These are phyloP conservation scores for Torymus texanus DNA, from an alignment of 2,888 invertebrate species.

Conservation along the genomic window DNA sequence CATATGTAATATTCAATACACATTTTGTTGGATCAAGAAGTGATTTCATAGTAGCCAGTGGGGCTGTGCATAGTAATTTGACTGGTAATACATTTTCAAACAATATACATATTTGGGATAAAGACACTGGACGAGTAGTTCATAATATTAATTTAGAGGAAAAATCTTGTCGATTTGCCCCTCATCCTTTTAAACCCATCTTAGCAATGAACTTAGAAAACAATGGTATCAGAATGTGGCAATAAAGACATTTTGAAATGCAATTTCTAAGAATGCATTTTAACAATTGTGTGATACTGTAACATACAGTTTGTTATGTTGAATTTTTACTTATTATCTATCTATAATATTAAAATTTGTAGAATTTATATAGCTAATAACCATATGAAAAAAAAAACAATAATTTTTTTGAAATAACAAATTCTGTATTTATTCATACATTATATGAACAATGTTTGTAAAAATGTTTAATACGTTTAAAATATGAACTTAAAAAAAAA, in stretches of 20 bases:
- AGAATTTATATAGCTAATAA: too few species aligned
- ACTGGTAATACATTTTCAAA: slow-evolving; percentile 5
- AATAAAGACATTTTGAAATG: slow-evolving; percentile 10
- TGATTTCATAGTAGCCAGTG: slow-evolving; percentile 38
- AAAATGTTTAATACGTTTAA: too few species aligned
- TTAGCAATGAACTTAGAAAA: slow-evolving; percentile 38
- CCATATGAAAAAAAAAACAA: too few species aligned
- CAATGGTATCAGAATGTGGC: slow-evolving; percentile 30
- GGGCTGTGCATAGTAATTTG: slow-evolving; percentile 11
- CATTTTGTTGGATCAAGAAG: slow-evolving; percentile 38
- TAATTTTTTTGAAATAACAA: too few species aligned
- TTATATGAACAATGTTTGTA: too few species aligned
- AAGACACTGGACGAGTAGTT: slow-evolving; percentile 31
- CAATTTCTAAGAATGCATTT: slow-evolving; percentile 9
- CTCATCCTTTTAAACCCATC: slow-evolving; percentile 29
- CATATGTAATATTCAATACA: slow-evolving; percentile 31
- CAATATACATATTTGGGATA: slow-evolving; percentile 41
- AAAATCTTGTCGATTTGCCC: slow-evolving; percentile 28
- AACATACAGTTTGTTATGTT: slow-evolving; percentile 2
- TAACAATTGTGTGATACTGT: slow-evolving; percentile 21
- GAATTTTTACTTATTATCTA: too few species aligned
- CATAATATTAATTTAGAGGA: slow-evolving; percentile 22
- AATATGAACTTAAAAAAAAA: too few species aligned
- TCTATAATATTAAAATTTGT: too few species aligned
- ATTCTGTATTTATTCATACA: too few species aligned